These are phyloP conservation scores for Ptilonorhynchus violaceus DNA, from an alignment of 2,113 vertebrate genomes.

Conservation along the genomic window DNA sequence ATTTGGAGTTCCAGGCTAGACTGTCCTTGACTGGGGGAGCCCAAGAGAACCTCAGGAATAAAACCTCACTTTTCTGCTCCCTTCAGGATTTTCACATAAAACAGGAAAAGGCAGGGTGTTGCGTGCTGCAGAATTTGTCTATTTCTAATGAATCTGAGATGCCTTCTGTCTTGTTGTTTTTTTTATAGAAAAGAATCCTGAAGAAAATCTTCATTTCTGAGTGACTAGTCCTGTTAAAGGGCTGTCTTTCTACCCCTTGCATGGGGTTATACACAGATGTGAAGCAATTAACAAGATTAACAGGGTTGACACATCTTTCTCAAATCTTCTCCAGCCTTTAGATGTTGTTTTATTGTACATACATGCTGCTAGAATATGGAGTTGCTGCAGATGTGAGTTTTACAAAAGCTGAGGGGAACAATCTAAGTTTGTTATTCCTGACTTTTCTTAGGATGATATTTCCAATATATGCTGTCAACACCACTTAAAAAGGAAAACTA, in stretches of 20 bases:
- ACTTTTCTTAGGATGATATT: not conserved
- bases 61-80: not conserved
- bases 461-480: not conserved
- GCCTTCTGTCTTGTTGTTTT: not conserved
- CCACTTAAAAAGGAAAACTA: not conserved
- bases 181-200: not conserved
- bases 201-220: not conserved
- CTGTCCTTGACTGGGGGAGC: not conserved
- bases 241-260: not conserved
- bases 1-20: not conserved
- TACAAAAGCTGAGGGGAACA: not conserved
- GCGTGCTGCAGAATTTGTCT: not conserved
- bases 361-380: not conserved
- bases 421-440: not conserved
- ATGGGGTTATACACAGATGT: not conserved
- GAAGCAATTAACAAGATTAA: not conserved
- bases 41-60: not conserved
- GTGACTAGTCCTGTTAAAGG: not conserved
- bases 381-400: not conserved
- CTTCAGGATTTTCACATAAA: not conserved
- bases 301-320: not conserved
- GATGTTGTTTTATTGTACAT: not conserved
- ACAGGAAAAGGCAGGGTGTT: not conserved
- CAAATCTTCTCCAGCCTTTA: not conserved
- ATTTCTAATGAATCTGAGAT: not conserved